phyloP scores from a whole-genome alignment of 2,113 vertebrate species.

The Arenaria interpres region DNA sequence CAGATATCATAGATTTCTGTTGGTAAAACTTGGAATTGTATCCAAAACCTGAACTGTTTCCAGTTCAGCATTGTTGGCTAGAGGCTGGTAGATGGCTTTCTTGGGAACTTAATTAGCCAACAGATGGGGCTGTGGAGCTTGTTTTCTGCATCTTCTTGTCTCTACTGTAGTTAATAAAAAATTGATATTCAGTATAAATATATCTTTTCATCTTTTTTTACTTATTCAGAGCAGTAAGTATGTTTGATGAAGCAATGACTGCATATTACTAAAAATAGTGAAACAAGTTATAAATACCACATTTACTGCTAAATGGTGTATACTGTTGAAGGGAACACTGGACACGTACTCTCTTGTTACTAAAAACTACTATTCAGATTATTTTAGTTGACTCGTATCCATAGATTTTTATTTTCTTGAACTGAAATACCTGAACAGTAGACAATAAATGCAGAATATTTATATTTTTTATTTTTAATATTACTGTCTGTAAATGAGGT shows the following conservation, averaged over 20 bases:
- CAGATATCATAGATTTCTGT: background rate
- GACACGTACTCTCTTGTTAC: background rate
- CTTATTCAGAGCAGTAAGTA: background rate
- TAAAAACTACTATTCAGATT: background rate
- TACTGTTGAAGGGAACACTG: background rate
- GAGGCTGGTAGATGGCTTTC: background rate
- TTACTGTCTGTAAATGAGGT: background rate
- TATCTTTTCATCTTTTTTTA: background rate
- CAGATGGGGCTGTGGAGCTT: conserved; percentile 64
- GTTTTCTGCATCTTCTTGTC: background rate
- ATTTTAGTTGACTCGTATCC: background rate
- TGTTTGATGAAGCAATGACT: background rate
- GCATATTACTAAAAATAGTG: background rate
- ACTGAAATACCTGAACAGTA: background rate
- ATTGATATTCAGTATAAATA: background rate
- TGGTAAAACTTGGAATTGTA: background rate
- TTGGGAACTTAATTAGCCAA: background rate
- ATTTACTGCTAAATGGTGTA: accelerated
- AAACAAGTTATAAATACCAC: background rate
- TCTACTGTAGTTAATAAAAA: background rate
- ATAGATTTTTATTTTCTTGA: background rate
- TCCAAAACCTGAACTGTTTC: background rate
- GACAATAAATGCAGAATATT: background rate
- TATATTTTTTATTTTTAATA: background rate
- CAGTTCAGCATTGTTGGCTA: background rate